Base-by-base conservation (phyloP, 2,888 invertebrate genomes). In the Marasmarcha lunaedactyla region DNA sequence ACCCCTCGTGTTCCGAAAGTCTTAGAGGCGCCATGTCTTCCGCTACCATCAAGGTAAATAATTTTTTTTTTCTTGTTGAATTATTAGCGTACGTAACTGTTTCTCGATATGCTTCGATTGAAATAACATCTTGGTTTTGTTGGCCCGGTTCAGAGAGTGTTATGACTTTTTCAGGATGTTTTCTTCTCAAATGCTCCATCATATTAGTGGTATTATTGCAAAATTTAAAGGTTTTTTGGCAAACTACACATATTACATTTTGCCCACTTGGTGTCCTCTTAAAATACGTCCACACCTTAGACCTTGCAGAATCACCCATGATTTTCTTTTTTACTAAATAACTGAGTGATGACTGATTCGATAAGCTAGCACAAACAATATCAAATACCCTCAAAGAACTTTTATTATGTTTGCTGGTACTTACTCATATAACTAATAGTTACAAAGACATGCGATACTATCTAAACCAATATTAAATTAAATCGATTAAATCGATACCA, bases 141-240 rank as follows among this genome's bases (percentile, higher is more conserved):
- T 30, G 4, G 2, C 10, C 6, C 4, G 30, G 3, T 7, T 7
- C 10, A 2, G 11, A 9, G 2, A 30, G 3, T 10, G 6, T 15
- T 5, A 15, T 3, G 35, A 41, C 35, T 12, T 35, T 10, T 38
- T 41, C 41, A 14, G 41, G 38, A 35, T 41, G 41, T 33, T 41
- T 41, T 20, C 41, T n/a, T 35, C 14, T 12, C 33, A 41, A 7
- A 10, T 41, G 41, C 25, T 41, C 38, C 15, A 35, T 37, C 26
- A 41, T 20, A 33, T 40, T 40, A n/a, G 40, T 33, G 33, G 40
- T 40, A 40, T 40, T 40, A n/a, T 40, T 40, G 25, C 40, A 36
- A 20, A 33, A 37, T 36, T 40, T 40, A n/a, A 10, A 36, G 2
- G 2, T 10, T 12, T 20, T n/a, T 11, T 34, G 15, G 33, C 38